Evolutionary conservation across 2,888 invertebrate genomes (phyloP).

Genomic region (Parochlus steinenii): DNA sequence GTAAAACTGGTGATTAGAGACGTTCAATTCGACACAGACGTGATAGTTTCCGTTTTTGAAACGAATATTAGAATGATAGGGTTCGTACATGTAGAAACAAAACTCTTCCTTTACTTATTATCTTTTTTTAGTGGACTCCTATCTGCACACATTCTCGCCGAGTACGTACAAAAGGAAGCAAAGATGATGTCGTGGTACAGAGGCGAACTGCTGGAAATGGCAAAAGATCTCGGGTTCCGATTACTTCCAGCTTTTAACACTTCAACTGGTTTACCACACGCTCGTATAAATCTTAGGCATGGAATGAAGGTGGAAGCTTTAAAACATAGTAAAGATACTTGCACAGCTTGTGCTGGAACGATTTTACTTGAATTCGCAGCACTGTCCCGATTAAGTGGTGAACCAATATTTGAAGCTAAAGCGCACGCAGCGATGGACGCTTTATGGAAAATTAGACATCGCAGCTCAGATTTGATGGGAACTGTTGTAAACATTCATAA

Average conservation of each 20-base stretch:
- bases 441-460: constrained; percentile 85
- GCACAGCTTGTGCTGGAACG: constrained; percentile 96
- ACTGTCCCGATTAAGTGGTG: constrained; percentile 79
- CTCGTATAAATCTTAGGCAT: constrained; percentile 77
- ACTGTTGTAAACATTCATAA: constrained; percentile 95
- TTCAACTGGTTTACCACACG: constrained; percentile 90
- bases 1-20: constrained; percentile 70
- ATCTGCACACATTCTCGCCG: constrained; percentile 81
- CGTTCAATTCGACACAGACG: constrained; percentile 84
- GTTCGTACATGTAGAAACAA: constrained; percentile 26
- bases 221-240: constrained; percentile 81
- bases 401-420: constrained; percentile 83
- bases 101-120: background rate
- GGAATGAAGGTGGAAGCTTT: constrained; percentile 64
- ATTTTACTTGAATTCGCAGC: constrained; percentile 97
- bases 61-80: constrained; percentile 97
- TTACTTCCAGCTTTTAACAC: constrained; percentile 97
- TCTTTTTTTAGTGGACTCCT: constrained; percentile 54
- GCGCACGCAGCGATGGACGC: constrained; percentile 94
- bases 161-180: constrained; percentile 58
- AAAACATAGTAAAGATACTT: constrained; percentile 71
- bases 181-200: constrained; percentile 68
- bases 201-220: constrained; percentile 75
- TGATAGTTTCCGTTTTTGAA: constrained; percentile 94
- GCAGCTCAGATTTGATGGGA: constrained; percentile 83